These are phyloP conservation scores for Galemys pyrenaicus DNA, from an alignment of 2,113 vertebrate species.

Conservation along the genomic window DNA sequence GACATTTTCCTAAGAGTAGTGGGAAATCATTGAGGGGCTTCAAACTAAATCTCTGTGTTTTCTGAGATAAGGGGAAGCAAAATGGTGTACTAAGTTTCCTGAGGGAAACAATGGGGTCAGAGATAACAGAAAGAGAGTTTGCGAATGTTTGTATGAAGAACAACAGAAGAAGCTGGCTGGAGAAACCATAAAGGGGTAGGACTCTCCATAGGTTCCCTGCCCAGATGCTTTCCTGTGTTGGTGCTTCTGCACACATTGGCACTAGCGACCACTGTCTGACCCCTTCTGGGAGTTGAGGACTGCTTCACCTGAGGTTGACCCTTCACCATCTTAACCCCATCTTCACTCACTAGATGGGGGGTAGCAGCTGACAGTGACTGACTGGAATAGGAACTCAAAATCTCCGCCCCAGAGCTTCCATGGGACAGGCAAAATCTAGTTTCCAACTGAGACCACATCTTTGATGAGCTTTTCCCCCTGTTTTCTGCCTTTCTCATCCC, in stretches of 20 bases:
- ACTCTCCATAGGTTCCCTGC: not conserved
- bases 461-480: not conserved
- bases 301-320: not conserved
- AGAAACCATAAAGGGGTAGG: not conserved
- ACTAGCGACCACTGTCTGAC: not conserved
- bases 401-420: not conserved
- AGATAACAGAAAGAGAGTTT: not conserved
- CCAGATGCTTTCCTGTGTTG: not conserved
- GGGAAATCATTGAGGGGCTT: not conserved
- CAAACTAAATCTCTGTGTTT: not conserved
- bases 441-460: not conserved
- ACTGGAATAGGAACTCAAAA: not conserved
- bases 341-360: too few relatives aligned
- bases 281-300: not conserved
- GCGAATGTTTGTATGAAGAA: not conserved
- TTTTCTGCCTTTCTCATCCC: not conserved
- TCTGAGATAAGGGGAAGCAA: not conserved
- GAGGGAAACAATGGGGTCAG: not conserved
- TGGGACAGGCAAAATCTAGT: not conserved
- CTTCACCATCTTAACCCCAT: not conserved
- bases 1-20: not conserved
- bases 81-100: not conserved
- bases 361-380: not conserved
- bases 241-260: not conserved
- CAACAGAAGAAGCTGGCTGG: not conserved